Evolutionary conservation across 2,797 vertebrate genomes (phyloP).

Genomic region (Lophius americanus): DNA sequence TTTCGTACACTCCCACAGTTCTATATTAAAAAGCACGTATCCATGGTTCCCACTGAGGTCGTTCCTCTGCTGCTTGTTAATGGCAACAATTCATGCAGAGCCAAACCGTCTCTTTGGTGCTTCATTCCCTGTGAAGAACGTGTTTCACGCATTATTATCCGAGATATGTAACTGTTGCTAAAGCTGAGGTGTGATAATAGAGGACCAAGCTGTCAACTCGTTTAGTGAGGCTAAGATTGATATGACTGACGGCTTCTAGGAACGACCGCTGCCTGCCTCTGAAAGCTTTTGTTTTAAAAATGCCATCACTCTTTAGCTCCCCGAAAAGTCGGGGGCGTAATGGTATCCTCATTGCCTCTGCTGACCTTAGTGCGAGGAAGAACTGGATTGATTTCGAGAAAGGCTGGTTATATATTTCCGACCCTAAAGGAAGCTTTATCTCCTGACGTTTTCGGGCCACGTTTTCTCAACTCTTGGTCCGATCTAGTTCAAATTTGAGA

Average conservation of each 20-base stretch:
- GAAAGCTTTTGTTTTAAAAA: background rate
- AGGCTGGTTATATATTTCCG: too few relatives aligned
- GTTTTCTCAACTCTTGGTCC: too few relatives aligned
- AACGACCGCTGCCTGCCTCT: background rate
- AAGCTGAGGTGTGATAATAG: conserved; percentile 21
- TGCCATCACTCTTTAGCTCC: background rate
- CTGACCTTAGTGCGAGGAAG: too few relatives aligned
- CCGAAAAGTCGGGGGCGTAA: too few relatives aligned
- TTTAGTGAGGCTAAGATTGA: conserved; percentile 4
- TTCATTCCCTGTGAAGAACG: conserved; percentile 10
- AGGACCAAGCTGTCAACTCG: conserved; percentile 1
- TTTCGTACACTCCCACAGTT: background rate
- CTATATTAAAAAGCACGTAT: background rate
- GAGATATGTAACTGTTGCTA: conserved; percentile 17
- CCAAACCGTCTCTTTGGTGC: conserved; percentile 31
- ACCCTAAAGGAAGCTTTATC: too few relatives aligned
- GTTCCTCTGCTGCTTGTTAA: conserved; percentile 25
- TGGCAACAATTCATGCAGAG: conserved; percentile 17
- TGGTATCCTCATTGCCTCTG: too few relatives aligned
- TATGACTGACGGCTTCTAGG: conserved; percentile 3
- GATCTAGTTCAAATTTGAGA: too few relatives aligned
- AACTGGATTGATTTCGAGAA: too few relatives aligned
- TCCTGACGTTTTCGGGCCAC: too few relatives aligned
- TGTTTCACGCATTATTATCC: conserved; percentile 30
- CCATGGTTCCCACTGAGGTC: conserved; percentile 16